Conservation (phyloP, 1,140 invertebrate species). For the Tribolium castaneum region DNA sequence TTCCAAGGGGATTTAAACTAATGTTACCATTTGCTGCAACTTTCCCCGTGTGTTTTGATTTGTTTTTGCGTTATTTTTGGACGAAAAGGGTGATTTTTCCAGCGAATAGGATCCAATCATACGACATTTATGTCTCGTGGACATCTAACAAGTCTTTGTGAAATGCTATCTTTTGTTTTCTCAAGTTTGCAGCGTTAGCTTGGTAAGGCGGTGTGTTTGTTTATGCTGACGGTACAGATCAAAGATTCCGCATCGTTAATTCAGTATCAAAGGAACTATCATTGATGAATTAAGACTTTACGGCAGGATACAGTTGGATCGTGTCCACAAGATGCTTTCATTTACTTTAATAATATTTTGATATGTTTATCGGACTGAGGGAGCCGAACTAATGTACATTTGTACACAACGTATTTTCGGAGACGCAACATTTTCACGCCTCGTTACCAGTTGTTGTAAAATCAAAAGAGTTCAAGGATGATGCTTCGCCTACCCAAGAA, state of each 20-base stretch:
- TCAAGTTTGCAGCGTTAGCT: slow-evolving; percentile 54
- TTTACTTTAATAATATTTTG: slow-evolving; percentile 62
- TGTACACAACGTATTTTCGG: slow-evolving; percentile 32
- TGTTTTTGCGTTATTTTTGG: slow-evolving; percentile 38
- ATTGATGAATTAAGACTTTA: slow-evolving; percentile 62
- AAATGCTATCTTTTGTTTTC: slow-evolving; percentile 62
- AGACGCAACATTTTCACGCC: background rate
- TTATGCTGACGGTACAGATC: slow-evolving; percentile 56
- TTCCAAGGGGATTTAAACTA: slow-evolving; percentile 31
- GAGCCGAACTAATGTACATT: slow-evolving; percentile 38
- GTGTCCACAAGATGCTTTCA: slow-evolving; percentile 55
- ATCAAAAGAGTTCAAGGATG: background rate
- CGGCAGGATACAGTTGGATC: slow-evolving; percentile 61
- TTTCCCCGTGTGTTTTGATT: slow-evolving; percentile 23
- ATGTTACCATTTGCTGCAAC: slow-evolving; percentile 43
- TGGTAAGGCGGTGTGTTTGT: slow-evolving; percentile 55
- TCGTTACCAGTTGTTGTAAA: background rate
- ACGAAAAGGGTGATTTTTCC: slow-evolving; percentile 17
- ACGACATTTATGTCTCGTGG: slow-evolving; percentile 49
- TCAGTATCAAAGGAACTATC: slow-evolving; percentile 61
- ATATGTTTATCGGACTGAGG: slow-evolving; percentile 54
- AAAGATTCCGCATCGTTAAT: slow-evolving; percentile 60
- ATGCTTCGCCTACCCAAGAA: background rate
- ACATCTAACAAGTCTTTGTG: slow-evolving; percentile 53
- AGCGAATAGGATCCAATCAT: slow-evolving; percentile 21